Conservation (phyloP, 2,888 invertebrate species). For the Sicus ferrugineus region DNA sequence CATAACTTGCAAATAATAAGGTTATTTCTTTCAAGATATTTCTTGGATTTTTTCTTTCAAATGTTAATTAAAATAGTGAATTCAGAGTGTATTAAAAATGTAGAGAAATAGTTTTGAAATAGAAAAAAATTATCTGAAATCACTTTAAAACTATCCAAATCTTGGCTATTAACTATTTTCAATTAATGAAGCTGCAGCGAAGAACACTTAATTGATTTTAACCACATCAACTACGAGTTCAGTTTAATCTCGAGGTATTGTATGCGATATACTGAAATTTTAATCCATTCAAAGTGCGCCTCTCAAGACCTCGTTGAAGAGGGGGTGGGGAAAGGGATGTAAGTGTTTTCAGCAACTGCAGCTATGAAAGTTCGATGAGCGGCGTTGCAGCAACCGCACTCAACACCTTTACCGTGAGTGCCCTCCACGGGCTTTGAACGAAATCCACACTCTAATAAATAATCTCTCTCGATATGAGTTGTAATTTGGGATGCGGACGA, state of each 20-base stretch:
- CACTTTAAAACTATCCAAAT: too few species aligned
- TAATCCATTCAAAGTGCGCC: conserved; percentile 2
- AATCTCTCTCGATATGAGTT: not conserved
- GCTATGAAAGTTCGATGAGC: not conserved
- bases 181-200: not conserved
- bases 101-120: not conserved
- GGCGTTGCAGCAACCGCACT: not conserved
- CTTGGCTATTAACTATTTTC: too few species aligned
- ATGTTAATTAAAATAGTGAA: too few species aligned
- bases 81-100: not conserved
- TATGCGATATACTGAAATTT: conserved; percentile 2
- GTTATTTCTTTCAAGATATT: too few species aligned
- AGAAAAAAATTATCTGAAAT: too few species aligned
- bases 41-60: too few species aligned
- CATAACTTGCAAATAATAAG: too few species aligned
- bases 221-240: not conserved
- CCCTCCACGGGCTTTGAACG: not conserved
- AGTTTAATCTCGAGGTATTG: not conserved
- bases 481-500: not conserved
- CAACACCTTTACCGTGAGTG: not conserved
- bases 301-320: not conserved
- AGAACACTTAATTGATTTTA: not conserved
- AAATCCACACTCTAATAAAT: not conserved
- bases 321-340: not conserved
- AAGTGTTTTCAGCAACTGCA: not conserved